Evolutionary conservation across 2,797 vertebrate species (phyloP).

Genomic region (Acanthurus lineatus): DNA sequence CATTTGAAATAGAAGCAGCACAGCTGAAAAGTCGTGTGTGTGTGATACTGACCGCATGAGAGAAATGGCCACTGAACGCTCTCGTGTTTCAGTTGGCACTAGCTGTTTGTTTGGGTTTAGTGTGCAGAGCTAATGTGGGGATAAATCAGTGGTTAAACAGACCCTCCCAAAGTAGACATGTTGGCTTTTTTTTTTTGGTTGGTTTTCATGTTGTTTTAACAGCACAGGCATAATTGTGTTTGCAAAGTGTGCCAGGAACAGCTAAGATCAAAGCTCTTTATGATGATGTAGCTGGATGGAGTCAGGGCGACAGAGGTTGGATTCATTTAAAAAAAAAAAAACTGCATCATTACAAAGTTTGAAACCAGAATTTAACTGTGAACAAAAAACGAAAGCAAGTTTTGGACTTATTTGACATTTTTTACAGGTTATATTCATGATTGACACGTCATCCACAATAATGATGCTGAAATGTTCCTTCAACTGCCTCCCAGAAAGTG

Average conservation of each 20-base stretch:
- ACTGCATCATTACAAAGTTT: conserved; percentile 11
- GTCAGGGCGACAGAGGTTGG: not conserved
- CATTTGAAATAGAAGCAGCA: conserved; percentile 1
- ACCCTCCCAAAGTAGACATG: not conserved
- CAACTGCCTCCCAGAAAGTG: conserved; percentile 36
- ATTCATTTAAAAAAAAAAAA: not conserved
- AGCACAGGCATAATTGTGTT: not conserved
- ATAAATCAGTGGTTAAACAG: conserved; percentile 9
- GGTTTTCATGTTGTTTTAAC: not conserved
- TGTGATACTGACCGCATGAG: not conserved
- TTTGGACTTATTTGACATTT: conserved; percentile 17
- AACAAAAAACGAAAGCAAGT: conserved; percentile 3
- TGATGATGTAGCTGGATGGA: not conserved
- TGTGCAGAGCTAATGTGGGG: conserved; percentile 13
- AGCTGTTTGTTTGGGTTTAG: conserved; percentile 21
- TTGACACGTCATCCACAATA: conserved; percentile 43
- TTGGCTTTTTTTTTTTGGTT: not conserved
- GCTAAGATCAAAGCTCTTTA: not conserved
- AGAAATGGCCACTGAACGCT: not conserved
- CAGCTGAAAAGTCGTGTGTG: conserved; percentile 6
- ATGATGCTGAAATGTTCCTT: conserved; percentile 41
- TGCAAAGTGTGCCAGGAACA: not conserved
- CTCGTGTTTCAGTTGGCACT: conserved; percentile 1
- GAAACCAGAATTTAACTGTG: conserved; percentile 29
- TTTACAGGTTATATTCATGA: conserved; percentile 38